Conservation (phyloP, 2,797 vertebrate species). For the Sparus aurata region DNA sequence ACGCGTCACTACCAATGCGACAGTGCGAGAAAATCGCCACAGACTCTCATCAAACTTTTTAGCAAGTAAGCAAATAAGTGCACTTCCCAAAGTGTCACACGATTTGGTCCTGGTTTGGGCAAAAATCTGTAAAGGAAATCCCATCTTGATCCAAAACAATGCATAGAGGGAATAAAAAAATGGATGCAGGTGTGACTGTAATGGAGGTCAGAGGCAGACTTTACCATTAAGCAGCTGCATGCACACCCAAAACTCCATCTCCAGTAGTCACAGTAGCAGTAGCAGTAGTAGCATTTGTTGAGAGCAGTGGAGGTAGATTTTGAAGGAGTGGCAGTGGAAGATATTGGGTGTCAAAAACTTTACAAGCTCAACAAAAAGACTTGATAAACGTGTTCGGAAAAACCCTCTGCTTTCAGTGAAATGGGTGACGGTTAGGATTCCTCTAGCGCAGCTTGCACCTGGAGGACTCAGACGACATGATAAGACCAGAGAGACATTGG, state of each 20-base stretch:
- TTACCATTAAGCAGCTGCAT: background rate
- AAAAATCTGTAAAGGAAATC: too few relatives aligned
- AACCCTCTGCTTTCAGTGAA: constrained; percentile 68
- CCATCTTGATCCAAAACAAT: too few relatives aligned
- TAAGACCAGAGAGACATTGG: constrained; percentile 69
- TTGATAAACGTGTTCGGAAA: constrained; percentile 81
- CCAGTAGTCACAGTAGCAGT: background rate
- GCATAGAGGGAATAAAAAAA: too few relatives aligned
- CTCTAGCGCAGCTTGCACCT: constrained; percentile 80
- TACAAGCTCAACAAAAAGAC: constrained; percentile 50
- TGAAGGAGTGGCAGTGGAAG: too few relatives aligned
- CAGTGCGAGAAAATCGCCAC: too few relatives aligned
- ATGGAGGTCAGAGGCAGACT: background rate
- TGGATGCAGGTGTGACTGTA: background rate
- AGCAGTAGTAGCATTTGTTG: background rate
- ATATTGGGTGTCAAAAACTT: constrained; percentile 18
- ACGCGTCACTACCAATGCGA: too few relatives aligned
- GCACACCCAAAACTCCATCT: background rate
- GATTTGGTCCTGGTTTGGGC: too few relatives aligned
- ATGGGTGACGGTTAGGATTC: constrained; percentile 78
- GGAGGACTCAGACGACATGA: constrained; percentile 63
- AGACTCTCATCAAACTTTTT: too few relatives aligned
- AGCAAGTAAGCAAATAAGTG: too few relatives aligned
- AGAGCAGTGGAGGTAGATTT: too few relatives aligned
- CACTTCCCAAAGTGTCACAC: too few relatives aligned